Base-by-base conservation (phyloP, 2,113 vertebrate genomes). In the Chitala chitala region DNA sequence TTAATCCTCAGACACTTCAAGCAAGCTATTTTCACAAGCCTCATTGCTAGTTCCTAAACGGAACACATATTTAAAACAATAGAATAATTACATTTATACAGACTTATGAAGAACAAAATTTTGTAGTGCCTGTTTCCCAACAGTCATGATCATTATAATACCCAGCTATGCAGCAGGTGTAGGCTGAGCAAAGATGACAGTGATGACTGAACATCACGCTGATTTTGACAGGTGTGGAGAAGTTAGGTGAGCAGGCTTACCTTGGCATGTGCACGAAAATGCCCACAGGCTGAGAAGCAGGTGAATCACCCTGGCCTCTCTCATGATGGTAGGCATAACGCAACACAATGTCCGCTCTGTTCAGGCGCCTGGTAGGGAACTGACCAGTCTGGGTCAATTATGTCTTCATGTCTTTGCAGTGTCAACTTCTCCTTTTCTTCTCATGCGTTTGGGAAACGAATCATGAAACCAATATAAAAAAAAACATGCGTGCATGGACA, bases 211-310 rank as follows among this genome's bases (percentile, higher is more conserved):
- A 5, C 59, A 63, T 63, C 4, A 63, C 12, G 4, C 5, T 46
- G 44, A 12, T 46, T 6, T 12, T 12, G 15, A 13, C 8, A 40
- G 38, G 46, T 1, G 5, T 5, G n/a, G 33, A 56, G 9, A 12
- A 40, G 33, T 24, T 56, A 17, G 24, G 17, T 9, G 20, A 2
- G 10, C 3, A 6, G 15, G 22, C 79, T 84, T 83, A 91, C 90
- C 90, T 84, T 86, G 78, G 38, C 80, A 78, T 66, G 78, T 78
- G 29, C 74, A 80, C 55, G 40, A 77, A 75, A 90, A 75, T 0
- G 88, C 58, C 72, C 82, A 84, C 70, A 88, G 74, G 76, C 84
- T 36, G 68, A 90, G 77, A 33, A 83, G 8, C 20, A 88, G 72
- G 68, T 71, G 59, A 78, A 82, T 79, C 90, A 91, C 91, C 83